A percentile compares a stretch with the other conserved stretches of the same genome.
Conservation (phyloP, 1,140 invertebrate species). For the Panagrolaimus sp. region DNA sequence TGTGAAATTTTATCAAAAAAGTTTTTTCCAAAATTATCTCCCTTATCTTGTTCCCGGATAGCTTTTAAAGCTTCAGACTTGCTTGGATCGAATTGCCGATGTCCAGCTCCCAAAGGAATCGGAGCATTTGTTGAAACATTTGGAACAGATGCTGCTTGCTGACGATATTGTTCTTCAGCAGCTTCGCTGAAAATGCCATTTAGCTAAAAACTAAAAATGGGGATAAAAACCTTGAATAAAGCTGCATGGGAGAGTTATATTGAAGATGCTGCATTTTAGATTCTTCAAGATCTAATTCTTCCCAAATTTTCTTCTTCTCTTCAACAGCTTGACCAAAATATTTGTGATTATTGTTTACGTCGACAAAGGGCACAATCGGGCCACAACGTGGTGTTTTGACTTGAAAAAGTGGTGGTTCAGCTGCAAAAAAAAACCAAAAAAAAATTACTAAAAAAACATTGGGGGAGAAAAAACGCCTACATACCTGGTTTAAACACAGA, state of each 20-base stretch:
- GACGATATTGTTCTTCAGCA: slow-evolving; percentile 38
- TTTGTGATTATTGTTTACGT: neutral
- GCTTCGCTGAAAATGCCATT: slow-evolving; percentile 29
- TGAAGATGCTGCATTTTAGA: slow-evolving; percentile 23
- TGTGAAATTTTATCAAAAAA: slow-evolving; percentile 45
- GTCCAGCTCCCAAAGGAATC: slow-evolving; percentile 22
- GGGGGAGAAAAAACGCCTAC: neutral
- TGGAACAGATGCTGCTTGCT: slow-evolving; percentile 21
- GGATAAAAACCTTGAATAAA: slow-evolving; percentile 18
- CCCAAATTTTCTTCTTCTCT: slow-evolving; percentile 14
- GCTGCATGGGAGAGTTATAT: slow-evolving; percentile 26
- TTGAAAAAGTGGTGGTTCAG: neutral
- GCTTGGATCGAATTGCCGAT: slow-evolving; percentile 29
- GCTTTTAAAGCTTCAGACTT: slow-evolving; percentile 21
- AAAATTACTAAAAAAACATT: slow-evolving; percentile 10
- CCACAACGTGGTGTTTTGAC: slow-evolving; percentile 1
- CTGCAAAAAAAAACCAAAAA: neutral
- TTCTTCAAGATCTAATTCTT: neutral
- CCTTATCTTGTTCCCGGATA: slow-evolving; percentile 37
- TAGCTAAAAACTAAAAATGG: neutral
- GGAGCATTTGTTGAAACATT: slow-evolving; percentile 19
- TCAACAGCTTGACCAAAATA: neutral
- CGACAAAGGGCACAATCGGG: neutral
- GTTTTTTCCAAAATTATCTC: slow-evolving; percentile 36
- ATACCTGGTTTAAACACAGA: neutral